Evolutionary conservation across 2,113 vertebrate species (phyloP).

Genomic region (Clupea harengus): DNA sequence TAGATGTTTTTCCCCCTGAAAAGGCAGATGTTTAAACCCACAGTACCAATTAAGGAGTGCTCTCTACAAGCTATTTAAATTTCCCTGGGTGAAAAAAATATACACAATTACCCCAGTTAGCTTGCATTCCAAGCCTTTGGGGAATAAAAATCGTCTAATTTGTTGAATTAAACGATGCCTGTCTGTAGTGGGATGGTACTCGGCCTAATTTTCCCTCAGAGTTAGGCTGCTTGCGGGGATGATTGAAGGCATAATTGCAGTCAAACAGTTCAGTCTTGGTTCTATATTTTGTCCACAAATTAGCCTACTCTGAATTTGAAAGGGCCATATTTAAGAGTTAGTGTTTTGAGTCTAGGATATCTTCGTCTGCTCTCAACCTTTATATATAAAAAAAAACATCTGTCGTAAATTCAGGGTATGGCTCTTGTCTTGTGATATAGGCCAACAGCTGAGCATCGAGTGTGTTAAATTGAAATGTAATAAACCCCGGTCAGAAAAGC

Average conservation of each 20-base stretch:
- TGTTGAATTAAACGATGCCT: slow-evolving; percentile 10
- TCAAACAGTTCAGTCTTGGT: neutral
- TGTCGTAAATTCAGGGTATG: neutral
- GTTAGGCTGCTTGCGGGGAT: neutral
- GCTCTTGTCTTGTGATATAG: neutral
- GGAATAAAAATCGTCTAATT: neutral
- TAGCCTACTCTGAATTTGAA: neutral
- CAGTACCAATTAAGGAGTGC: neutral
- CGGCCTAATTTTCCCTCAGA: neutral
- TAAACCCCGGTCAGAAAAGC: neutral
- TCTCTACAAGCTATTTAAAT: neutral
- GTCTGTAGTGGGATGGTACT: slow-evolving; percentile 1
- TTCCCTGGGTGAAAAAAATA: slow-evolving; percentile 1
- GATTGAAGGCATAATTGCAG: neutral
- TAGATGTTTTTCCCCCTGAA: neutral
- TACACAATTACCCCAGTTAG: slow-evolving; percentile 18
- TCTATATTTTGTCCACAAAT: neutral
- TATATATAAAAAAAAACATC: neutral
- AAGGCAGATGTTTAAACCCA: neutral
- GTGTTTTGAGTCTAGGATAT: neutral
- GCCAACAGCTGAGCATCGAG: neutral
- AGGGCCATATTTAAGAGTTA: neutral
- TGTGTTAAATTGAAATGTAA: neutral
- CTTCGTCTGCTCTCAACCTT: neutral
- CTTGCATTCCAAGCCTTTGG: neutral